Evolutionary conservation across 2,797 vertebrate species (phyloP), one percentile per base, ranked within the genome.

Genomic region (Natrix natrix): DNA sequence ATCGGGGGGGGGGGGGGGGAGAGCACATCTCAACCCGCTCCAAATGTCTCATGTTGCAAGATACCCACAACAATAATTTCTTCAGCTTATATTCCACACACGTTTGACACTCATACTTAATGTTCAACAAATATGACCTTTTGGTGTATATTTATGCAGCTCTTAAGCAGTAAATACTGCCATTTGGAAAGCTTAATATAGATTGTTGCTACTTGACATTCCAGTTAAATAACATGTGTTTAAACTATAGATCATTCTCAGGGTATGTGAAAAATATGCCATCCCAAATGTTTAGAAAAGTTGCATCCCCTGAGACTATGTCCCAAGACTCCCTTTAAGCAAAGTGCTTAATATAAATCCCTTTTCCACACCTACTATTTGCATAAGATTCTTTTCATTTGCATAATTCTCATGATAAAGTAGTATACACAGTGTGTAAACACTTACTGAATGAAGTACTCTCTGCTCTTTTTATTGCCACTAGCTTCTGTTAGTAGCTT

Each of bases 161-260:
- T 4, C 89, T 32, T 95, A 60, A 91, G 63, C 26, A 32, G 90
- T 91, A 93, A 93, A 93, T 93, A 93, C 90, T 37, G 89, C 61
- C 74, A 90, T 56, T 94, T 93, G 94, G 92, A 90, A 92, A 94
- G 87, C 86, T 74, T 91, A 87, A 20, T 86, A 92, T 93, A 89
- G 87, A 88, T 91, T 95, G 60, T 83, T 8, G 88, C 3, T 0
- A 88, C 55, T 92, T 94, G 78, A 52, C 90, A 94, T 66, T 94
- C 93, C 52, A 90, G 32, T 92, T 94, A 93, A 89, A 26, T 12
- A 74, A 22, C 92, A 89, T 89, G 10, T 92, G 0, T 22, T 95
- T 94, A 86, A 91, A 43, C 52, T 94, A 11, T n/a, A 88, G 86
- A 28, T 88, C 90, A 93, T 87, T 93, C 43, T 88, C 87, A 0